Evolutionary conservation across 1,140 invertebrate genomes (phyloP).

Genomic region (Pachyrhynchus sulphureomaculatus): DNA sequence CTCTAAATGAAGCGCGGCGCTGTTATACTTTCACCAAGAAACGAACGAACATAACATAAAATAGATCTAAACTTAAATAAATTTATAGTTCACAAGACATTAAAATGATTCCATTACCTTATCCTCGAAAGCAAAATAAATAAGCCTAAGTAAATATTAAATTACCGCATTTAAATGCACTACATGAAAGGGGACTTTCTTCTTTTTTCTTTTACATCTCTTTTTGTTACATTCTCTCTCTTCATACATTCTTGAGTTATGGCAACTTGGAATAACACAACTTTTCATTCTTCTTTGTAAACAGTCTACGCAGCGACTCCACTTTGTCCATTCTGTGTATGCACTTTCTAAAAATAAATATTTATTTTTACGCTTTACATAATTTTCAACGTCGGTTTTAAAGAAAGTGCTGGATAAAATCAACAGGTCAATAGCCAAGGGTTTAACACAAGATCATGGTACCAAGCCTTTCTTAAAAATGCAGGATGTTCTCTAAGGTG

Average conservation of each 20-base stretch:
- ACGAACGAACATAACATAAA: too few relatives aligned
- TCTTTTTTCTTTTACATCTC: slow-evolving; percentile 40
- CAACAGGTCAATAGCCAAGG: too few relatives aligned
- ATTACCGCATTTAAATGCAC: slow-evolving; percentile 40
- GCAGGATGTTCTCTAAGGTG: too few relatives aligned
- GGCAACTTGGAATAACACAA: slow-evolving; percentile 38
- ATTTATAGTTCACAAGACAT: too few relatives aligned
- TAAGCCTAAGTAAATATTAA: neutral
- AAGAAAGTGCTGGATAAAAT: too few relatives aligned
- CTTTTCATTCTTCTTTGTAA: slow-evolving; percentile 43
- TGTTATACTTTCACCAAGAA: too few relatives aligned
- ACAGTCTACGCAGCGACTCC: slow-evolving; percentile 44
- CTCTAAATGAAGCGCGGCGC: too few relatives aligned
- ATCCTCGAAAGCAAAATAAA: neutral
- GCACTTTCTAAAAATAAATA: neutral
- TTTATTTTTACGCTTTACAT: neutral
- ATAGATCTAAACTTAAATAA: too few relatives aligned
- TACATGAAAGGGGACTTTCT: slow-evolving; percentile 37
- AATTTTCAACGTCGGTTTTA: too few relatives aligned
- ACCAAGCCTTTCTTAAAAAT: too few relatives aligned
- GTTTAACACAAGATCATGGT: too few relatives aligned
- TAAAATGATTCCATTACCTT: neutral
- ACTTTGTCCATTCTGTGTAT: slow-evolving; percentile 39
- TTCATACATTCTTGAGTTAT: slow-evolving; percentile 40
- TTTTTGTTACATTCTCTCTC: slow-evolving; percentile 42